Conservation (phyloP, 2,797 vertebrate species). For the Parauchenoglanis ngamensis region DNA sequence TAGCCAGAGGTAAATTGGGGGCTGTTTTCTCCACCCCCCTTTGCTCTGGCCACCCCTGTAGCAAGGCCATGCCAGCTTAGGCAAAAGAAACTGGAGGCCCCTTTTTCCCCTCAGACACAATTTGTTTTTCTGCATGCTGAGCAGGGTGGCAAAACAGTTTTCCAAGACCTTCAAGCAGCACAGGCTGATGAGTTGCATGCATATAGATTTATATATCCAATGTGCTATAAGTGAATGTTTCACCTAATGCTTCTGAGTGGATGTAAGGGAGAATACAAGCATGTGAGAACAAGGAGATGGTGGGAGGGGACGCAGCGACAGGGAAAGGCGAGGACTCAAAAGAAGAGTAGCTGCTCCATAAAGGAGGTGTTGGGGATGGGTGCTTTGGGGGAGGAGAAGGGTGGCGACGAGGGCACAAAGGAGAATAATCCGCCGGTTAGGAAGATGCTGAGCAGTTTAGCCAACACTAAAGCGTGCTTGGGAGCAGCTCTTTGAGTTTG, state of each 20-base stretch:
- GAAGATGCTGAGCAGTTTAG: conserved; percentile 60
- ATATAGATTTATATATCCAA: background rate
- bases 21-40: conserved; percentile 62
- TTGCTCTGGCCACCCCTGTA: conserved; percentile 36
- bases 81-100: conserved; percentile 30
- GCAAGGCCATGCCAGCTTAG: conserved; percentile 48
- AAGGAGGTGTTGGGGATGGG: conserved; percentile 40
- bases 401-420: conserved; percentile 43
- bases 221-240: background rate
- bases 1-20: conserved; percentile 74
- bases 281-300: conserved; percentile 11
- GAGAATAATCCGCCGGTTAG: conserved; percentile 47
- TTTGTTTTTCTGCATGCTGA: background rate
- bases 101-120: conserved; percentile 27
- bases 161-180: background rate
- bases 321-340: background rate
- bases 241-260: background rate
- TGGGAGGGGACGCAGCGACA: conserved; percentile 17
- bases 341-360: conserved; percentile 28
- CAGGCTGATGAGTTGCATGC: background rate
- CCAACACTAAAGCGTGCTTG: conserved; percentile 64
- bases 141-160: background rate
- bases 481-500: conserved; percentile 57
- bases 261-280: background rate
- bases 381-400: conserved; percentile 43